Evolutionary conservation across 2,888 invertebrate species (phyloP).

Genomic region (Parascotia fuliginaria): DNA sequence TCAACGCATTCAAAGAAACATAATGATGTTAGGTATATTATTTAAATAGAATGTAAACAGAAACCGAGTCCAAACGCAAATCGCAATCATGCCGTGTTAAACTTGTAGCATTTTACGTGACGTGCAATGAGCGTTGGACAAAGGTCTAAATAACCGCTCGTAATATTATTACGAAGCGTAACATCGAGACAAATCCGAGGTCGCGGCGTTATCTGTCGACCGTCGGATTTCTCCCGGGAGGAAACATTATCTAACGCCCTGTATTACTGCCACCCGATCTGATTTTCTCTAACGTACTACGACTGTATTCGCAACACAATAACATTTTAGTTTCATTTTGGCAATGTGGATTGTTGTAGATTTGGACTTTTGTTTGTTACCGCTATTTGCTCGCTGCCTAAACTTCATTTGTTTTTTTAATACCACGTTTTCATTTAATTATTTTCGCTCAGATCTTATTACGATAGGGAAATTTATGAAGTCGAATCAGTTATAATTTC

Average conservation of each 20-base stretch:
- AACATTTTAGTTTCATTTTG: slow-evolving; percentile 59
- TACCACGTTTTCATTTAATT: too few species aligned
- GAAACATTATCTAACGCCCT: slow-evolving; percentile 68
- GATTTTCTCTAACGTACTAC: slow-evolving; percentile 59
- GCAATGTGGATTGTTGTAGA: slow-evolving; percentile 34
- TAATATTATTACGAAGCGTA: slow-evolving; percentile 52
- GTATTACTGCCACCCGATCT: slow-evolving; percentile 64
- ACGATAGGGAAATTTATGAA: too few species aligned
- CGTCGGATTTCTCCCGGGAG: slow-evolving; percentile 60
- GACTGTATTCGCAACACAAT: slow-evolving; percentile 62
- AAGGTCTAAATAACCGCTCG: slow-evolving; percentile 48
- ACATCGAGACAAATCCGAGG: slow-evolving; percentile 67
- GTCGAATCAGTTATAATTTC: too few species aligned
- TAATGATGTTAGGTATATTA: too few species aligned
- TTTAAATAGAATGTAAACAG: not conserved
- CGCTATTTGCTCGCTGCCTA: slow-evolving; percentile 1
- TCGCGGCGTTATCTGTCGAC: slow-evolving; percentile 63
- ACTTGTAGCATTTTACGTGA: slow-evolving; percentile 36
- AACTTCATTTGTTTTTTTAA: not conserved
- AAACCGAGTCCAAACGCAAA: slow-evolving; percentile 20
- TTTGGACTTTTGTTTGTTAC: slow-evolving; percentile 23
- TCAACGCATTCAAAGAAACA: not conserved
- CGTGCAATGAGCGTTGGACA: slow-evolving; percentile 35
- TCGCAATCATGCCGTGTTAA: slow-evolving; percentile 36
- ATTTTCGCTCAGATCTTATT: too few species aligned